Percentiles rank a stretch among this genome's conserved stretches.
Evolutionary conservation across 1,140 invertebrate genomes (phyloP).

Genomic region (Apis laboriosa): DNA sequence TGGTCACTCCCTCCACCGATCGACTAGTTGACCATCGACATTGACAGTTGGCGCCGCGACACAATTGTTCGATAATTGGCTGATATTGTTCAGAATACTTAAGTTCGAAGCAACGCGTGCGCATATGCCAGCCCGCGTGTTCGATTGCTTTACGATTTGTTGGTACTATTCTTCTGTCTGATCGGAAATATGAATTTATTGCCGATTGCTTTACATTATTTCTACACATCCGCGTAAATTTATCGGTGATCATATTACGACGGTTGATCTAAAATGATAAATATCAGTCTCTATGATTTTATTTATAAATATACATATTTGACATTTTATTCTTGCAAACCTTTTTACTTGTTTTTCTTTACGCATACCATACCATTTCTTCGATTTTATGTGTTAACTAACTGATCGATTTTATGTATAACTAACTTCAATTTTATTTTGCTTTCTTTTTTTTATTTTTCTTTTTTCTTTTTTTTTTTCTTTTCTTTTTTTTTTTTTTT

Average conservation of each 20-base stretch:
- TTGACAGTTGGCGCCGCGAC: conserved; percentile 75
- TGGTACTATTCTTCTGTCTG: conserved; percentile 61
- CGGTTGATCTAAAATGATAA: conserved; percentile 26
- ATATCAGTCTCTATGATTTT: not conserved
- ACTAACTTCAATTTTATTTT: too few species aligned
- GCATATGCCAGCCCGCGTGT: conserved; percentile 16
- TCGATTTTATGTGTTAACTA: too few species aligned
- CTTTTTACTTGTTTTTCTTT: not conserved
- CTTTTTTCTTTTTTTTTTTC: too few species aligned
- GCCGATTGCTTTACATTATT: conserved; percentile 67
- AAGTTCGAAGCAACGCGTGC: not conserved
- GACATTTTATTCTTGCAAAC: not conserved
- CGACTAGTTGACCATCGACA: conserved; percentile 69
- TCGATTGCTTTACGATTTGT: conserved; percentile 79
- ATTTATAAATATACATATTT: too few species aligned
- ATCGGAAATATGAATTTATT: conserved; percentile 65
- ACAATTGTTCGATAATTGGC: conserved; percentile 78
- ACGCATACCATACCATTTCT: not conserved
- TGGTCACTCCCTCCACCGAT: conserved; percentile 66
- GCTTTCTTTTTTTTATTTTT: too few species aligned
- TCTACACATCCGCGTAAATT: conserved; percentile 20
- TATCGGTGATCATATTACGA: conserved; percentile 70
- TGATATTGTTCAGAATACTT: conserved; percentile 72
- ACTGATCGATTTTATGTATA: too few species aligned
- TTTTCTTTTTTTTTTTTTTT: not conserved